phyloP scores from a whole-genome alignment of 2,797 vertebrate species.

The Paedocypris micromegethes region DNA sequence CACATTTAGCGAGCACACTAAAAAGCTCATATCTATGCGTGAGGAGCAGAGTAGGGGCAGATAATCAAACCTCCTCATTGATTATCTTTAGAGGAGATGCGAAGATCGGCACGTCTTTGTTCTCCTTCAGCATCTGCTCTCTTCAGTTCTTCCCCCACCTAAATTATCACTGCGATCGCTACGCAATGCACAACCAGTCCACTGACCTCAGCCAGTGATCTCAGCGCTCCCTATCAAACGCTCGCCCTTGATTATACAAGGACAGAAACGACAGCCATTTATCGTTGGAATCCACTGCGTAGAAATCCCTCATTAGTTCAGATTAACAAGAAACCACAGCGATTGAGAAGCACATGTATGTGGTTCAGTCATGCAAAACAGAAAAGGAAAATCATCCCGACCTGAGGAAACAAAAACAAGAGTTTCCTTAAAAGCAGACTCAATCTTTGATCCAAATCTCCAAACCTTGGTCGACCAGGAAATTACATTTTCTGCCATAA shows the following conservation, averaged over 20 bases:
- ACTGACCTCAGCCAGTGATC: conserved; percentile 2
- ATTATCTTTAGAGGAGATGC: conserved; percentile 27
- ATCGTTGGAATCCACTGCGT: conserved; percentile 46
- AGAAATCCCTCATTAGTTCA: conserved; percentile 46
- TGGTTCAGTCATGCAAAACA: conserved; percentile 38
- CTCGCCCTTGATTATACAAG: conserved; percentile 25
- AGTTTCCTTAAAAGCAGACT: conserved; percentile 31
- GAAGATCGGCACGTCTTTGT: conserved; percentile 28
- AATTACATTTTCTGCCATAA: conserved; percentile 15
- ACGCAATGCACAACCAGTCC: conserved; percentile 14
- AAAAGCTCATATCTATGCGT: too few species aligned
- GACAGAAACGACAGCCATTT: conserved; percentile 47
- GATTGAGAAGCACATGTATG: conserved; percentile 34
- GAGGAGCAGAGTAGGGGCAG: too few species aligned
- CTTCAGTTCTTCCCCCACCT: neutral
- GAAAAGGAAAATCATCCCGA: conserved; percentile 40
- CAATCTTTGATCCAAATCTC: conserved; percentile 50
- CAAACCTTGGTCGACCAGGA: conserved; percentile 37
- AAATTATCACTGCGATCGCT: conserved; percentile 3
- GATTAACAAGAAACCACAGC: conserved; percentile 56
- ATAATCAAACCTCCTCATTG: neutral
- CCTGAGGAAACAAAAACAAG: conserved; percentile 39
- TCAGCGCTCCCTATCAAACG: neutral
- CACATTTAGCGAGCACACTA: too few species aligned
- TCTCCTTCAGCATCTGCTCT: conserved; percentile 13